Evolutionary conservation across 2,797 vertebrate species (phyloP), one percentile per base, ranked within the genome.

Genomic region (Halcyon smyrnensis): DNA sequence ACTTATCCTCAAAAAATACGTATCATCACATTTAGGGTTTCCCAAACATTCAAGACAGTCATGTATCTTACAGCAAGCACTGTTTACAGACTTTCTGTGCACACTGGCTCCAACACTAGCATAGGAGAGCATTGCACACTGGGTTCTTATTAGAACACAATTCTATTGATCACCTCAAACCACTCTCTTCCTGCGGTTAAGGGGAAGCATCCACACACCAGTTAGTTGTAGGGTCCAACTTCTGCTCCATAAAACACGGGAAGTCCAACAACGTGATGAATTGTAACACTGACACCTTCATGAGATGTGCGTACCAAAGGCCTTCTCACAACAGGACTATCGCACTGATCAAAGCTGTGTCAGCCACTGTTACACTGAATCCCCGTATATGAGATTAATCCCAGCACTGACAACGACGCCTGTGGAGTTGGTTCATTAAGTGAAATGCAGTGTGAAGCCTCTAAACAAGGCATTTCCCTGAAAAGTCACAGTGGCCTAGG

Each of bases 1-100:
- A 41, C 12, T 30, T 50, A 34, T 14, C 45, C 67, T 69, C 45
- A 62, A 25, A 64, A 67, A 67, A 59, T 0, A 1, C 0, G 0
- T 8, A 53, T 27, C 28, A 30, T 16, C 39, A 50, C 11, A 6
- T 21, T 34, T n/a, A 59, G 4, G 15, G 36, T n/a, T 83, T 78
- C 25, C 45, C 54, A 64, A 68, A 23, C n/a, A 24, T 56, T 50
- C 43, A 23, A 60, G 36, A 37, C 32, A 17, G 24, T 24, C 41
- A 37, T 1, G 0, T 51, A 36, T 63, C 36, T 82, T n/a, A 36
- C 30, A n/a, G 48, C 27, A 54, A 87, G 21, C 45, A 64, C 43
- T 5, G 0, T 48, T 68, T 5, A 69, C 15, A 32, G 56, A 59
- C 37, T 28, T 50, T 9, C 48, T 39, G 43, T 46, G 54, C 21